These are phyloP conservation scores for Labrus mixtus DNA, from an alignment of 2,113 vertebrate genomes.

Conservation along the genomic window DNA sequence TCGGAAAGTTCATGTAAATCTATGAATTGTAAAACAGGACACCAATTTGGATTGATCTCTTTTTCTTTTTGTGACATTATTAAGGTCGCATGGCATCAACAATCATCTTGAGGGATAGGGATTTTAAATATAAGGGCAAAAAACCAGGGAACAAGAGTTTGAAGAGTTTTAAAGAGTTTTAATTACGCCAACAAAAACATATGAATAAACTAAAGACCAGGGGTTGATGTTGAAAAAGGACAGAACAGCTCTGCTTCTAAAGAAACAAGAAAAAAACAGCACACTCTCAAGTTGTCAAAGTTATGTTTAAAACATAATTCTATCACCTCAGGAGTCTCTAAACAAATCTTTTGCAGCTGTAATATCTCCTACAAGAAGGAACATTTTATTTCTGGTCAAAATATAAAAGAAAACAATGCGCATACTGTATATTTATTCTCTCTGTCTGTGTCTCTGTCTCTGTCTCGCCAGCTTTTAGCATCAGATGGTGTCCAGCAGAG, in stretches of 20 bases:
- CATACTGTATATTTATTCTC: neutral
- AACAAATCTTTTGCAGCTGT: conserved; percentile 11
- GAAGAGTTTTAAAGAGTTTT: conserved; percentile 11
- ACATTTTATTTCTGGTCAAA: conserved; percentile 12
- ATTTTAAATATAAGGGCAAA: neutral
- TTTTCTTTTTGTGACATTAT: neutral
- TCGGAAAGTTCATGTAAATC: neutral
- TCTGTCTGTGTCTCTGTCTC: neutral
- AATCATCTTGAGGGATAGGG: neutral
- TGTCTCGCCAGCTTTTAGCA: conserved; percentile 87
- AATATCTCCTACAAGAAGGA: neutral
- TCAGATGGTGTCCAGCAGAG: conserved; percentile 97
- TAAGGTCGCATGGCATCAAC: neutral
- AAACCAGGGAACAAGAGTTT: neutral
- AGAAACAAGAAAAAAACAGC: conserved; percentile 31
- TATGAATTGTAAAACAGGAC: neutral
- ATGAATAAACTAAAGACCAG: conserved; percentile 20
- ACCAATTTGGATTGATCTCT: neutral
- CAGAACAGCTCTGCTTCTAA: conserved; percentile 13
- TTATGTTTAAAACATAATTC: neutral
- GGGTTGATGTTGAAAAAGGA: conserved; percentile 16
- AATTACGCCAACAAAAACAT: neutral
- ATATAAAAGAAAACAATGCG: neutral
- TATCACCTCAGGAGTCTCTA: conserved; percentile 16
- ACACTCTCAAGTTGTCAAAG: conserved; percentile 35